Conservation (phyloP, 2,888 invertebrate genomes). For the Clostera curtula region DNA sequence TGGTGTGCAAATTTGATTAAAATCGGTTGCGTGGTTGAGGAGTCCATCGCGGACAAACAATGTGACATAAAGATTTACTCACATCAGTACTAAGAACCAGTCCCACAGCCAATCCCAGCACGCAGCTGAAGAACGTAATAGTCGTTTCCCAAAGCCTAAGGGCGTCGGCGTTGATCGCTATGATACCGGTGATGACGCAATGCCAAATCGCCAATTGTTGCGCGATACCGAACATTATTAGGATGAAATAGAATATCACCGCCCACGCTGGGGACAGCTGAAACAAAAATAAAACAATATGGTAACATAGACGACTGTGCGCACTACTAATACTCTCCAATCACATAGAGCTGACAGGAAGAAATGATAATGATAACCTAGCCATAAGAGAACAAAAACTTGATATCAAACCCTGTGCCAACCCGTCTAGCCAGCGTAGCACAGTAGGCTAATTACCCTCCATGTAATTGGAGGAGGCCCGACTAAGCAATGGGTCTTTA, state of each 20-base stretch:
- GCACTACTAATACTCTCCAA: too few species aligned
- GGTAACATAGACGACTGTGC: neutral
- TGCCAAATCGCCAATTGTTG: constrained; percentile 95
- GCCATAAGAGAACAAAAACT: too few species aligned
- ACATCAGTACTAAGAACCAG: constrained; percentile 91
- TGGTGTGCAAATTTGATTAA: too few species aligned
- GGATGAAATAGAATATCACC: constrained; percentile 87
- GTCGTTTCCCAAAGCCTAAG: constrained; percentile 87
- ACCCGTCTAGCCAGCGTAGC: too few species aligned
- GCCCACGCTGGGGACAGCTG: constrained; percentile 92
- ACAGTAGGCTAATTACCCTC: too few species aligned
- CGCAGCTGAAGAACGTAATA: constrained; percentile 88
- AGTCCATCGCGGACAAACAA: too few species aligned
- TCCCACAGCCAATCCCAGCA: constrained; percentile 87
- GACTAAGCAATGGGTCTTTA: too few species aligned
- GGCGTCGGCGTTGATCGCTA: constrained; percentile 83
- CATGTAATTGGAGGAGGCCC: too few species aligned
- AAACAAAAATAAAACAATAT: constrained; percentile 16
- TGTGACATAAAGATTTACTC: constrained; percentile 31
- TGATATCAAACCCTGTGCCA: too few species aligned
- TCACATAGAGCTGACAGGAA: too few species aligned
- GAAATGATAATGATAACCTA: too few species aligned
- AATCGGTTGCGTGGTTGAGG: too few species aligned
- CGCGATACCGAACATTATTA: constrained; percentile 90
- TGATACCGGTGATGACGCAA: constrained; percentile 89